Base-by-base conservation (phyloP, 2,888 invertebrate genomes). In the Acanthacorydalis orientalis region DNA sequence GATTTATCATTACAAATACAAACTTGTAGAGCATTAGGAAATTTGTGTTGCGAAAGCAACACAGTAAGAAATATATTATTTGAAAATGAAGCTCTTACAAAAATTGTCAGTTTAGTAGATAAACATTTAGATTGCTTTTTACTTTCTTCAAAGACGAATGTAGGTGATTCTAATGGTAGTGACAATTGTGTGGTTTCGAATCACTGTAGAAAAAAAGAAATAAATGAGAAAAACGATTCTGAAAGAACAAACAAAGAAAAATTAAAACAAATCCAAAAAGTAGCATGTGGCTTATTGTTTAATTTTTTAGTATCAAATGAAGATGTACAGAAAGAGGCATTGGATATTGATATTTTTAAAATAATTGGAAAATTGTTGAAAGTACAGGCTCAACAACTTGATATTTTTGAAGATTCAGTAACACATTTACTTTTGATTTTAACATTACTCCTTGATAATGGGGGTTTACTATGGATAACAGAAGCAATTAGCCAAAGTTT, bases 1-100 rank as follows among this genome's bases (percentile, higher is more conserved):
- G 74, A 78, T 52, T 61, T 79, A 46, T 67, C 58, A 45, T 49
- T 57, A 14, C 49, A 79, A 8, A 80, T 80, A 53, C 86, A 91
- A 60, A 75, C 80, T 38, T 84, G 85, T 55, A 73, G 91, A 57
- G 86, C 88, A 3, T 68, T 92, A 16, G 91, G 89, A 35, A 92
- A 92, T 64, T 79, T 92, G 59, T 89, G 88, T 62, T 91, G 83
- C 62, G 83, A 90, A 60, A 88, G 89, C 68, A 83, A 88, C 68
- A 69, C 72, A 56, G 75, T 77, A 14, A 69, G 79, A 52, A 70
- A 70, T 50, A 61, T 73, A 46, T 69, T 80, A 46, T 56, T 66
- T 38, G 59, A 59, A 43, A 57, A 57, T 50, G 56, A 57, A 43
- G 64, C 64, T 12, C 52, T 64, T 40, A 52, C 59, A 33, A 55